These are phyloP conservation scores for Megastigmus dorsalis DNA, from an alignment of 2,888 invertebrate species.

Conservation along the genomic window DNA sequence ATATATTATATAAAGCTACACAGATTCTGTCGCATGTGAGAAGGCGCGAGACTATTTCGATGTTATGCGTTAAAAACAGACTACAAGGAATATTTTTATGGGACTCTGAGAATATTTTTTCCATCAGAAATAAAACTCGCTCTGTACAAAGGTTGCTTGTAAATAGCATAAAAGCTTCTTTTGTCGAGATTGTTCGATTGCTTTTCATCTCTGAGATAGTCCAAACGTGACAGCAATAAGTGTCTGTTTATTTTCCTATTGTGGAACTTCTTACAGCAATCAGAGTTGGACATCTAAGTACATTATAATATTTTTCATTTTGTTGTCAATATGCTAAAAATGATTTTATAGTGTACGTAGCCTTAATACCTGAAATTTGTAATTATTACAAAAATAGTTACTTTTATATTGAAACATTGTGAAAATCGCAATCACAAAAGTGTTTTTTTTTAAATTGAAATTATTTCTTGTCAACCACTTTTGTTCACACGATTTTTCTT, in stretches of 20 bases:
- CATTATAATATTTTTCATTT: conserved; percentile 10
- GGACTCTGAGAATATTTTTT: conserved; percentile 12
- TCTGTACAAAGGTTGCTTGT: conserved; percentile 30
- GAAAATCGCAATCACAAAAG: conserved; percentile 18
- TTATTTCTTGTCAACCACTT: background rate
- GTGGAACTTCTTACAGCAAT: background rate
- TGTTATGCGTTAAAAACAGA: conserved; percentile 34
- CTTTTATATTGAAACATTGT: conserved; percentile 10
- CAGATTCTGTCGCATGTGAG: conserved; percentile 18
- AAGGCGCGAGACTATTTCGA: conserved; percentile 39
- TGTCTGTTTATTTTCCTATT: conserved; percentile 16
- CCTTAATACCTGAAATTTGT: conserved; percentile 5
- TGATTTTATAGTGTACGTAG: conserved; percentile 11
- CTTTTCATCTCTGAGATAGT: conserved; percentile 12
- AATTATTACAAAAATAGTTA: conserved; percentile 39
- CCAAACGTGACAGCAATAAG: conserved; percentile 14
- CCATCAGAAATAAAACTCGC: conserved; percentile 16
- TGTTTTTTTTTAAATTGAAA: background rate
- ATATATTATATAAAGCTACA: conserved; percentile 30
- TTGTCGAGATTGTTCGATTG: background rate
- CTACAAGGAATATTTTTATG: conserved; percentile 22
- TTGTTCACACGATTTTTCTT: background rate
- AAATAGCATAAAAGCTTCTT: conserved; percentile 25
- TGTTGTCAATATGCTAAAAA: conserved; percentile 8
- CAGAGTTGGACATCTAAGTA: conserved; percentile 40